A percentile compares a stretch with the other conserved stretches of the same genome.
Conservation (phyloP, 1,140 invertebrate genomes). For the Ceratina australensis region DNA sequence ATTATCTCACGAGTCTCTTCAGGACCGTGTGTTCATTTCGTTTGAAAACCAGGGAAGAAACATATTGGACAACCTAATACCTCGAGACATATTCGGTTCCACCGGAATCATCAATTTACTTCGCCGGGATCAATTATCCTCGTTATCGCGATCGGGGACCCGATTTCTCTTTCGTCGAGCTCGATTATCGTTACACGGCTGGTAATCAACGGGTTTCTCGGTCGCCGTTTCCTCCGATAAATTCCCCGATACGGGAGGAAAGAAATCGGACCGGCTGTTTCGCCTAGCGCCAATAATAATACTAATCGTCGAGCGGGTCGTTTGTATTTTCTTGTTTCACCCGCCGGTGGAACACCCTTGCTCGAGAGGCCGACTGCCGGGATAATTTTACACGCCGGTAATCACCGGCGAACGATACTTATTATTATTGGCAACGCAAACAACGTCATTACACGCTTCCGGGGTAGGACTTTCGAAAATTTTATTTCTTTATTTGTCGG, state of each 20-base stretch:
- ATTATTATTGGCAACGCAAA: constrained; percentile 61
- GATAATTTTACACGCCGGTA: constrained; percentile 51
- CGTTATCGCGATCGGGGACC: constrained; percentile 14
- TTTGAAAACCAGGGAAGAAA: too few species aligned
- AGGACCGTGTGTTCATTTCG: neutral
- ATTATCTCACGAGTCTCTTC: too few species aligned
- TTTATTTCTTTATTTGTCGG: constrained; percentile 36
- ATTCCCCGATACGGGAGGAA: neutral
- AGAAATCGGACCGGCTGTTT: neutral
- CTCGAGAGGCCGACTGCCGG: constrained; percentile 14
- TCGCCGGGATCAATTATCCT: constrained; percentile 31
- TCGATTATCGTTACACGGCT: constrained; percentile 1
- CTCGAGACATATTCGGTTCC: too few species aligned
- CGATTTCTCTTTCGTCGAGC: constrained; percentile 35
- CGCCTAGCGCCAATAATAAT: constrained; percentile 23
- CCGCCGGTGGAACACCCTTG: too few species aligned
- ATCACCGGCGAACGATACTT: constrained; percentile 52
- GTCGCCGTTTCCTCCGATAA: constrained; percentile 17
- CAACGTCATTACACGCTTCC: constrained; percentile 55
- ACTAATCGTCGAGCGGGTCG: constrained; percentile 19
- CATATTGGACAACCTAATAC: too few species aligned
- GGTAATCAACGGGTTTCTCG: constrained; percentile 10
- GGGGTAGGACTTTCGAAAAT: constrained; percentile 23
- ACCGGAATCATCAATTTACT: neutral
- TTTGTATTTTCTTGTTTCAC: too few species aligned